These are phyloP conservation scores for Engystomops pustulosus DNA, from an alignment of 2,113 vertebrate species.

Conservation along the genomic window DNA sequence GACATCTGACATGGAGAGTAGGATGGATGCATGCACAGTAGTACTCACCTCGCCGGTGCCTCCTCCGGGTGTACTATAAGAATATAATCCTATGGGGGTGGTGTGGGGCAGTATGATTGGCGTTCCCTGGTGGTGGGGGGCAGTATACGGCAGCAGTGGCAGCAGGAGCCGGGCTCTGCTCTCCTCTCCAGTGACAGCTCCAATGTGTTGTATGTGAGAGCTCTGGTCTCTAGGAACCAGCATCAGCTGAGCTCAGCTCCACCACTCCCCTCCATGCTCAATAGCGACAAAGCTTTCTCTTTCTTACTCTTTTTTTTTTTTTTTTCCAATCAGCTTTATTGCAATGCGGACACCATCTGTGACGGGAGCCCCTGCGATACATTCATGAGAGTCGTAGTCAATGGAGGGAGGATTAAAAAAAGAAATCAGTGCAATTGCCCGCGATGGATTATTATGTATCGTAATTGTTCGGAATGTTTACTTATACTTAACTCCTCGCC, in stretches of 20 bases:
- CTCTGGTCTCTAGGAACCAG: constrained; percentile 54
- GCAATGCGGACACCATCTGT: not conserved
- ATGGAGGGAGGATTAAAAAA: not conserved
- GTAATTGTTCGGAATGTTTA: too few relatives aligned
- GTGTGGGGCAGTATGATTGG: too few relatives aligned
- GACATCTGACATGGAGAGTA: constrained; percentile 24
- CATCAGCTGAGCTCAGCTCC: constrained; percentile 55
- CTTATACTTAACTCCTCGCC: not conserved
- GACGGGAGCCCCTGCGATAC: not conserved
- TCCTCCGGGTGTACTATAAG: constrained; percentile 6
- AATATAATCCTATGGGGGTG: constrained; percentile 40
- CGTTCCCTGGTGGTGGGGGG: not conserved
- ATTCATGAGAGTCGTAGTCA: not conserved
- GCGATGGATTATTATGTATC: not conserved
- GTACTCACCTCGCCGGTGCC: constrained; percentile 24
- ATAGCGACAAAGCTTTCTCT: not conserved
- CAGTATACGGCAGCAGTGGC: not conserved
- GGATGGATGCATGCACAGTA: constrained; percentile 16
- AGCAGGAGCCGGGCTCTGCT: constrained; percentile 10
- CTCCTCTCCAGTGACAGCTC: constrained; percentile 43
- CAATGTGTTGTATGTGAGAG: constrained; percentile 55
- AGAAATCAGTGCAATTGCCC: not conserved
- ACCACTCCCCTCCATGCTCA: constrained; percentile 49
- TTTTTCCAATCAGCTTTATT: constrained; percentile 54
- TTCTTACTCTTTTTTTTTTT: not conserved